These are phyloP conservation scores for Hystrix brachyura DNA, from an alignment of 2,113 vertebrate species.

Conservation along the genomic window DNA sequence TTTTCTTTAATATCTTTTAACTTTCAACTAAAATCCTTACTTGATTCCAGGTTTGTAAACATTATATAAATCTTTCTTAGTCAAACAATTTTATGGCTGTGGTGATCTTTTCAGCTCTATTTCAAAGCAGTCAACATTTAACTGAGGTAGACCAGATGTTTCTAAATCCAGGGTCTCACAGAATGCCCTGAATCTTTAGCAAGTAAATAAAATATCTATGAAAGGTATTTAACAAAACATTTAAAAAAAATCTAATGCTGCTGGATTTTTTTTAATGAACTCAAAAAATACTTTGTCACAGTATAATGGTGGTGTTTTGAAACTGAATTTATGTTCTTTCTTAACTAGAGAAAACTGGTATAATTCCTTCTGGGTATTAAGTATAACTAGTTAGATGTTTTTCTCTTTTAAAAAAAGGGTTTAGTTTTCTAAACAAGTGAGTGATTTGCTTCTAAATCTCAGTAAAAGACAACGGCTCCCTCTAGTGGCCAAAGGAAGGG, in stretches of 20 bases:
- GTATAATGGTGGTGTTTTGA: conserved; percentile 46
- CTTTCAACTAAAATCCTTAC: conserved; percentile 68
- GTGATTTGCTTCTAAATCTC: conserved; percentile 29
- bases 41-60: conserved; percentile 84
- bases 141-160: conserved; percentile 88
- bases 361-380: conserved; percentile 48
- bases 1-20: conserved; percentile 67
- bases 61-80: conserved; percentile 77
- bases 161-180: conserved; percentile 70
- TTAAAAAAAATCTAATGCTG: conserved; percentile 44
- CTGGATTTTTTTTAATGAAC: conserved; percentile 67
- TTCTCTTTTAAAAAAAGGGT: background rate
- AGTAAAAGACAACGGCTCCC: conserved; percentile 62
- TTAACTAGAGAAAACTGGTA: conserved; percentile 11
- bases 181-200: conserved; percentile 72
- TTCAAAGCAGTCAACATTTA: conserved; percentile 81
- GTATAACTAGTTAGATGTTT: background rate
- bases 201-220: conserved; percentile 74
- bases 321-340: conserved; percentile 17
- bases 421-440: conserved; percentile 41
- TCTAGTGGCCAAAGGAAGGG: conserved; percentile 70
- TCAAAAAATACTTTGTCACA: conserved; percentile 70
- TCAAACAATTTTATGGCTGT: conserved; percentile 80
- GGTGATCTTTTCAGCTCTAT: conserved; percentile 68
- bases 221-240: conserved; percentile 69